phyloP scores from a whole-genome alignment of 2,888 invertebrate genomes.

The Patella ulyssiponensis region DNA sequence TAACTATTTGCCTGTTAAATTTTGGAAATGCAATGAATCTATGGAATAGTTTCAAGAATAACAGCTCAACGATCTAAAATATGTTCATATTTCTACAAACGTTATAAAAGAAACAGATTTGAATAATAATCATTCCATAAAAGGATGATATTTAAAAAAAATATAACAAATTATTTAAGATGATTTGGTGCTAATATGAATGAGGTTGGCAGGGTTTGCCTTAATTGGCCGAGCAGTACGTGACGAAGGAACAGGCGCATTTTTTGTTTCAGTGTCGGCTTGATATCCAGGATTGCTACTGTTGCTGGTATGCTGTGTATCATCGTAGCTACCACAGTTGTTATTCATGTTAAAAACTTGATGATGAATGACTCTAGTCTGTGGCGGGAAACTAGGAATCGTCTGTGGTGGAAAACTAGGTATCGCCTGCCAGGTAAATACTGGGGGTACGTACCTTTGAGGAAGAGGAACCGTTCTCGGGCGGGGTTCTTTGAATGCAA shows the following conservation, averaged over 20 bases:
- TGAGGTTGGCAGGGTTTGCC: conserved; percentile 24
- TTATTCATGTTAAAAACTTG: neutral
- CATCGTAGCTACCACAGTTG: neutral
- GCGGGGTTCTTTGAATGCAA: neutral
- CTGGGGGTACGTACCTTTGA: neutral
- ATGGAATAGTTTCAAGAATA: too few species aligned
- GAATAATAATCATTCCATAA: too few species aligned
- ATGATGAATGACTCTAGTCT: neutral
- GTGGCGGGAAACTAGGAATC: neutral
- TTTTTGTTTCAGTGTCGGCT: too few species aligned
- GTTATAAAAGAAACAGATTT: too few species aligned
- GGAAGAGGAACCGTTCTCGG: neutral
- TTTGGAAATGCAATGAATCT: too few species aligned
- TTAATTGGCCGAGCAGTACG: conserved; percentile 18
- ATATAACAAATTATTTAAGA: neutral
- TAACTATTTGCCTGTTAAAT: too few species aligned
- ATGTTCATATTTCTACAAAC: too few species aligned
- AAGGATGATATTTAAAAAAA: neutral
- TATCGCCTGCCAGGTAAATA: neutral
- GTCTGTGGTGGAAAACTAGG: neutral
- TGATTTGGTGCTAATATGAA: conserved; percentile 7
- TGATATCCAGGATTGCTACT: too few species aligned
- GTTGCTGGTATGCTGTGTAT: too few species aligned
- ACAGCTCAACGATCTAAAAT: too few species aligned
- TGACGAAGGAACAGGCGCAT: neutral